phyloP scores from a whole-genome alignment of 1,140 invertebrate species.

The Drosophila aff. region DNA sequence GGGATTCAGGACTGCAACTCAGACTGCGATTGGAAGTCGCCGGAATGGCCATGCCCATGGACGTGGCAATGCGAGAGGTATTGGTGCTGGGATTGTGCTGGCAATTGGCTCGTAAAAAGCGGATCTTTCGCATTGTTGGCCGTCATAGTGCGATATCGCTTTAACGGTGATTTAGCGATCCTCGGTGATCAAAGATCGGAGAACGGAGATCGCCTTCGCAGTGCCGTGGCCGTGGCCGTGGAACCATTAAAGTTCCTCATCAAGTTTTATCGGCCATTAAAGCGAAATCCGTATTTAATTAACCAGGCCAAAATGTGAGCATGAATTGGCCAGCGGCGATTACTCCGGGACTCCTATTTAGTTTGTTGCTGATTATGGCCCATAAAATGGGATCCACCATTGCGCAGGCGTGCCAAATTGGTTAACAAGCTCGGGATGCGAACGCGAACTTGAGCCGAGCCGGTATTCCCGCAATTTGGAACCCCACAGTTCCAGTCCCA shows the following conservation, averaged over 20 bases:
- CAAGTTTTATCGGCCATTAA: slow-evolving; percentile 84
- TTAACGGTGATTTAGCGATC: slow-evolving; percentile 81
- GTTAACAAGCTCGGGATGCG: slow-evolving; percentile 46
- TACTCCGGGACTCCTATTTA: slow-evolving; percentile 46
- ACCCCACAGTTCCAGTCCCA: neutral
- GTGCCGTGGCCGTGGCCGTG: slow-evolving; percentile 29
- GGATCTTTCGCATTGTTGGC: slow-evolving; percentile 51
- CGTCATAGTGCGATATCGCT: slow-evolving; percentile 66
- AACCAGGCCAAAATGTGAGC: slow-evolving; percentile 83
- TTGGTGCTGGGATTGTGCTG: slow-evolving; percentile 57
- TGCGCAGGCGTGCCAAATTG: slow-evolving; percentile 65
- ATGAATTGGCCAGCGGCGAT: slow-evolving; percentile 75
- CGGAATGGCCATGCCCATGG: neutral
- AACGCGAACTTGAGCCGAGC: slow-evolving; percentile 13
- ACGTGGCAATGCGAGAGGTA: slow-evolving; percentile 9
- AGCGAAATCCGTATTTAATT: slow-evolving; percentile 84
- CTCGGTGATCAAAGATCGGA: neutral
- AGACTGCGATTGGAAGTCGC: neutral
- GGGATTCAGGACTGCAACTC: slow-evolving; percentile 6
- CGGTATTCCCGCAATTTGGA: neutral
- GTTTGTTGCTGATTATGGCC: slow-evolving; percentile 77
- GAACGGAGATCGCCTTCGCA: slow-evolving; percentile 6
- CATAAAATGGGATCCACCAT: slow-evolving; percentile 28
- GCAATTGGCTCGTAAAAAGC: slow-evolving; percentile 79
- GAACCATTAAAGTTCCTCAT: slow-evolving; percentile 80